Conservation (phyloP, 2,113 vertebrate species). For the Geococcyx californianus region DNA sequence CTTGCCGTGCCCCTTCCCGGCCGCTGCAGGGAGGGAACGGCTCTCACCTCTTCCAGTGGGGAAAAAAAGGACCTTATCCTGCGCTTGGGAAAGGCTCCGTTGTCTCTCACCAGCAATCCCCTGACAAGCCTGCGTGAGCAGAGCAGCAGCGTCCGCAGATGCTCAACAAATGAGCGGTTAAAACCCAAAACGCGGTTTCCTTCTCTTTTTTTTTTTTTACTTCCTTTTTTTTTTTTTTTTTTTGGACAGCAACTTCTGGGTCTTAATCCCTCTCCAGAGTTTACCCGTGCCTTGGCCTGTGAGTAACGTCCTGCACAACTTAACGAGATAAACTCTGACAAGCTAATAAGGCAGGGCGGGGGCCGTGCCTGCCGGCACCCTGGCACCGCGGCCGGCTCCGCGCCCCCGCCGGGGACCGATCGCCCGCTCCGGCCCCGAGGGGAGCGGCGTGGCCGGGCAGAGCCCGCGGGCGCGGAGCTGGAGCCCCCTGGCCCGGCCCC, state of each 20-base stretch:
- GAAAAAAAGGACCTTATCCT: neutral
- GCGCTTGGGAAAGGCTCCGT: neutral
- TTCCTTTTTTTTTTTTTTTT: neutral
- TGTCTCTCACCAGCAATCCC: neutral
- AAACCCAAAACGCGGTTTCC: neutral
- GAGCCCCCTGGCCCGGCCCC: neutral
- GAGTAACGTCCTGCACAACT: constrained; percentile 57
- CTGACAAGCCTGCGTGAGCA: neutral
- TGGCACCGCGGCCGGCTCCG: neutral
- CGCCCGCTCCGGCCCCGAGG: neutral
- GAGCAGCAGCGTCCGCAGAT: neutral
- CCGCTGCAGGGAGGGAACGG: neutral
- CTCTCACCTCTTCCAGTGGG: neutral
- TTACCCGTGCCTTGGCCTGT: constrained; percentile 61
- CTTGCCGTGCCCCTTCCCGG: neutral
- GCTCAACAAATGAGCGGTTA: constrained; percentile 22
- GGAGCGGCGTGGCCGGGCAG: neutral
- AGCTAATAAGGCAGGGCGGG: neutral
- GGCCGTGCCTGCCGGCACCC: neutral
- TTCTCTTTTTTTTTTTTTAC: neutral
- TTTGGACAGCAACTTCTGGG: constrained; percentile 64
- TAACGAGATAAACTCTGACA: constrained; percentile 41
- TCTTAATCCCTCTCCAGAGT: constrained; percentile 75
- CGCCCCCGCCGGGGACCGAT: neutral
- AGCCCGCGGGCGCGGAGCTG: neutral